phyloP scores from a whole-genome alignment of 1,140 invertebrate species.

The Atta cephalotes region DNA sequence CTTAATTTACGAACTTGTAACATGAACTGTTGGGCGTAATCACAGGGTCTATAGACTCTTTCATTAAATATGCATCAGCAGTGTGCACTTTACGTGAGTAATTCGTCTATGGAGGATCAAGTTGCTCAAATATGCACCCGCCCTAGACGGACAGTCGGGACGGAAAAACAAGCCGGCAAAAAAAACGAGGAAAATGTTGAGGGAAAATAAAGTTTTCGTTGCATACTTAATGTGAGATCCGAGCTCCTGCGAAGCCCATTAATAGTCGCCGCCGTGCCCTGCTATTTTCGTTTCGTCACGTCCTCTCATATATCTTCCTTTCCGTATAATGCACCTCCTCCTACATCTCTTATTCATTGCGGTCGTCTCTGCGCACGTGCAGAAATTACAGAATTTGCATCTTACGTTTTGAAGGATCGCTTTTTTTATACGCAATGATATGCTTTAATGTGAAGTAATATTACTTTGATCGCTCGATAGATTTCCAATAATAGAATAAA shows the following conservation, averaged over 20 bases:
- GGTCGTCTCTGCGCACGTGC: neutral
- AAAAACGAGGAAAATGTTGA: slow-evolving; percentile 23
- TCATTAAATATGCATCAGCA: slow-evolving; percentile 60
- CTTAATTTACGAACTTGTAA: slow-evolving; percentile 24
- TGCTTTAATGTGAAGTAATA: neutral
- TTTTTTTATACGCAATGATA: neutral
- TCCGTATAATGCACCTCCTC: neutral
- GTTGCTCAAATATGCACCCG: slow-evolving; percentile 42
- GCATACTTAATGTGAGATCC: slow-evolving; percentile 53
- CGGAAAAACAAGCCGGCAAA: slow-evolving; percentile 19
- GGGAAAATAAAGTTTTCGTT: neutral
- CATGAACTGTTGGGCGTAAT: slow-evolving; percentile 19
- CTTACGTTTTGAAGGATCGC: neutral
- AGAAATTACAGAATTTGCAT: slow-evolving; percentile 5
- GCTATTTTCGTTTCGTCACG: neutral
- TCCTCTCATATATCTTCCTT: neutral
- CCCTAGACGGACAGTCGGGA: neutral
- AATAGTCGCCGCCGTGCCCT: slow-evolving; percentile 45
- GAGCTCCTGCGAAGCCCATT: slow-evolving; percentile 14
- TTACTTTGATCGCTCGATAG: neutral
- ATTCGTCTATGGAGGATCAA: slow-evolving; percentile 19
- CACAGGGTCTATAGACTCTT: neutral
- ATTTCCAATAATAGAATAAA: neutral
- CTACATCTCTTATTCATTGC: slow-evolving; percentile 25
- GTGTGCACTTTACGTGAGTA: neutral